Evolutionary conservation across 1,140 invertebrate genomes (phyloP).

Genomic region (Vollenhovia emeryi): DNA sequence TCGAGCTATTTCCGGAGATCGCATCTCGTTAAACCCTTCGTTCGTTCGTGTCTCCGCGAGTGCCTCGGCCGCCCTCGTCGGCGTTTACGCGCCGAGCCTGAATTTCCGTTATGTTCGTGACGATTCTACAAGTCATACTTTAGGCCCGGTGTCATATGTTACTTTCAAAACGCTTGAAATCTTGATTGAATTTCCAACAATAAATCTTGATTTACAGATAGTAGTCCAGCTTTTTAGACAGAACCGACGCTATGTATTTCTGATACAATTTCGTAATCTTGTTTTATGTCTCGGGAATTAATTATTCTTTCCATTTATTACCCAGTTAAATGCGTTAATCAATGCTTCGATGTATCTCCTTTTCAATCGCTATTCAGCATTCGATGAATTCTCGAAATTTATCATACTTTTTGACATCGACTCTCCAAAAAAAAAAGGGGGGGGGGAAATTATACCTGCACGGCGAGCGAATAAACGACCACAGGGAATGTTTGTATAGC

Average conservation of each 20-base stretch:
- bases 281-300: neutral
- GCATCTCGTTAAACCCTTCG: constrained; percentile 40
- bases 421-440: neutral
- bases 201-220: neutral
- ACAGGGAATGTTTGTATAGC: neutral
- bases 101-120: neutral
- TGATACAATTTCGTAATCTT: neutral
- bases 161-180: neutral
- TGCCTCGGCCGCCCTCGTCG: constrained; percentile 17
- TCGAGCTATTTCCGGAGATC: constrained; percentile 54
- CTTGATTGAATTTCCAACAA: neutral
- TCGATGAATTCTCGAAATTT: constrained; percentile 15
- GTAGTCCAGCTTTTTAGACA: neutral
- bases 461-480: constrained; percentile 40
- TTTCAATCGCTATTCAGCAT: constrained; percentile 9
- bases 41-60: constrained; percentile 1
- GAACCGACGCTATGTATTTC: neutral
- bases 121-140: constrained; percentile 14
- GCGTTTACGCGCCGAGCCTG: constrained; percentile 7
- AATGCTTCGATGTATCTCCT: neutral
- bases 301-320: neutral
- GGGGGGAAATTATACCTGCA: constrained; percentile 12
- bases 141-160: neutral
- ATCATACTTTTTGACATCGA: neutral
- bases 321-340: neutral